Evolutionary conservation across 2,113 vertebrate species (phyloP).

Genomic region (Eulacestoma nigropectus): DNA sequence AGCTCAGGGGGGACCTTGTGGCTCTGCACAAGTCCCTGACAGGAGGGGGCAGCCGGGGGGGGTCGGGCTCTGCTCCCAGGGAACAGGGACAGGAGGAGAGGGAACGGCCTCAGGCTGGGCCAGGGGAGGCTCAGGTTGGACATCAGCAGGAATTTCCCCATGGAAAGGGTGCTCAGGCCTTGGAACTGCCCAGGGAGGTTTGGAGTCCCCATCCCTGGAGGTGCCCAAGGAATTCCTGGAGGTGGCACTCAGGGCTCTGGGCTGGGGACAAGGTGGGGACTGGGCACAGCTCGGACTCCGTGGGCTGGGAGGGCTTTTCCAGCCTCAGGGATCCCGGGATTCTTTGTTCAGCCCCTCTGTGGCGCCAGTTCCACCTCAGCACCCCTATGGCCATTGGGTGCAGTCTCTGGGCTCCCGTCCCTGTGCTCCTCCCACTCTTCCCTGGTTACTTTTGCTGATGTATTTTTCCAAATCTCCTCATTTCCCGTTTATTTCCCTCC

Average conservation of each 20-base stretch:
- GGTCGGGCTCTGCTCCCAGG: no score
- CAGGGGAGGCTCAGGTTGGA: no score
- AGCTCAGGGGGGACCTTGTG: no score
- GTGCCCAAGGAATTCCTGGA: neutral
- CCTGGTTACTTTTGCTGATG: no score
- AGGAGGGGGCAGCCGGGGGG: no score
- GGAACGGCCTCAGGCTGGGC: no score
- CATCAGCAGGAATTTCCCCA: no score
- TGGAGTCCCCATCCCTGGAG: neutral
- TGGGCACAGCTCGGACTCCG: fast-evolving
- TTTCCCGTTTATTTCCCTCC: neutral
- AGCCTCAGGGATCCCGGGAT: neutral
- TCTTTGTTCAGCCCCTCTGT: neutral
- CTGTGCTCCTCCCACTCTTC: neutral
- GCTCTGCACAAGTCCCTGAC: no score
- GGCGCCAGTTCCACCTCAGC: no score
- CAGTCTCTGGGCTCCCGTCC: neutral
- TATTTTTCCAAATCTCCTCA: neutral
- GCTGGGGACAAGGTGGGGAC: neutral
- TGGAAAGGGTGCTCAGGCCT: no score
- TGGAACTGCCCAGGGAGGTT: neutral
- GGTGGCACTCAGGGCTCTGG: neutral
- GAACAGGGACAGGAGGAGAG: no score
- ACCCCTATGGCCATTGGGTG: fast-evolving
- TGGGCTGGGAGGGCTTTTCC: neutral